These are phyloP conservation scores for Naja naja DNA, from an alignment of 2,113 vertebrate species.

Conservation along the genomic window DNA sequence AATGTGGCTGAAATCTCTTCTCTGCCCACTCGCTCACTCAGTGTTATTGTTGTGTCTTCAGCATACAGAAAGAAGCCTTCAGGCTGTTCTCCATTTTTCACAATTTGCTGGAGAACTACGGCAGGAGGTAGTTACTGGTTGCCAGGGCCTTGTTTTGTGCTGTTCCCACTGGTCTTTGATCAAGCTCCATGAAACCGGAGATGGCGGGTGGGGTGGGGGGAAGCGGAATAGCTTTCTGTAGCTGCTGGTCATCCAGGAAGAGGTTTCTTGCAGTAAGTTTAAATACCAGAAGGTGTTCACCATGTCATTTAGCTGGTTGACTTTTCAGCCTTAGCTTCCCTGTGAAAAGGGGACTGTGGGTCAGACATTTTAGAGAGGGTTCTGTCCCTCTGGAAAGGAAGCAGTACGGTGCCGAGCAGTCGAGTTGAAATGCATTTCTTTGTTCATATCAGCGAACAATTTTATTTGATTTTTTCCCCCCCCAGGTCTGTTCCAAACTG, in stretches of 20 bases:
- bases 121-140: not conserved
- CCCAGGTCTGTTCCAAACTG: not conserved
- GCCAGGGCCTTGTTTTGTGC: not conserved
- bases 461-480: not conserved
- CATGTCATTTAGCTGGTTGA: not conserved
- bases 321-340: not conserved
- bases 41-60: not conserved
- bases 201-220: fast-evolving
- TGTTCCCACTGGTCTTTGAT: not conserved
- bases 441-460: not conserved
- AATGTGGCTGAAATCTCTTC: not conserved
- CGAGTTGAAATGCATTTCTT: not conserved
- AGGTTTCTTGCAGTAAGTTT: not conserved
- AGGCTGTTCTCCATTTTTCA: not conserved
- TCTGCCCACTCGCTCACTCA: not conserved
- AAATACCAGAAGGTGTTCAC: not conserved
- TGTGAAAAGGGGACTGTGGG: not conserved
- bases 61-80: not conserved
- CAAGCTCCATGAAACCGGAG: not conserved
- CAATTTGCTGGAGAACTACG: not conserved
- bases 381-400: not conserved
- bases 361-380: not conserved
- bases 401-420: not conserved
- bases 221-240: not conserved
- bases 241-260: not conserved